Evolutionary conservation across 2,888 invertebrate species (phyloP).

Genomic region (Belgica antarctica): DNA sequence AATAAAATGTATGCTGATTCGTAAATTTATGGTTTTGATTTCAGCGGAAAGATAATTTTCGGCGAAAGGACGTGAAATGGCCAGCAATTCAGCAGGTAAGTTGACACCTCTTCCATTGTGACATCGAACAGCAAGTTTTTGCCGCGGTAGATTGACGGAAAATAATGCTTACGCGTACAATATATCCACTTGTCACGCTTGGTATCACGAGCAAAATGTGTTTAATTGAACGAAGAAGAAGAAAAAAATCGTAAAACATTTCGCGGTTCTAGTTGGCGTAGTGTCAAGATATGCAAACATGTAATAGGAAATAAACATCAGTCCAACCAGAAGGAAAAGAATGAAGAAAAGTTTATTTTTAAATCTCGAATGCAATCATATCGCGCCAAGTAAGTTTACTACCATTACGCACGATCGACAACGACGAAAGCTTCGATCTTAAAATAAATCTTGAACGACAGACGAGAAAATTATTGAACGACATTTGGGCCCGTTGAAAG

Average conservation of each 20-base stretch:
- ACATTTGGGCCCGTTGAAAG: too few species aligned
- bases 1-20: not conserved
- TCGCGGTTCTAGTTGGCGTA: too few species aligned
- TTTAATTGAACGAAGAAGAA: not conserved
- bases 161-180: not conserved
- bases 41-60: not conserved
- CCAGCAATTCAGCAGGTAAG: constrained; percentile 8
- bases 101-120: not conserved
- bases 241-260: too few species aligned
- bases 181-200: constrained; percentile 3
- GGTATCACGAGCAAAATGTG: not conserved
- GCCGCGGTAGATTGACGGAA: not conserved
- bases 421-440: too few species aligned
- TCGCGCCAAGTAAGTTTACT: too few species aligned
- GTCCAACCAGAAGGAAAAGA: too few species aligned
- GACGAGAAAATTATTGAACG: too few species aligned
- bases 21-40: not conserved
- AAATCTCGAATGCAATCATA: too few species aligned
- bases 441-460: not conserved
- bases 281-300: not conserved
- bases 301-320: too few species aligned
- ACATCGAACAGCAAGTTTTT: not conserved
- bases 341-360: not conserved
- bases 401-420: not conserved
- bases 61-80: not conserved